These are phyloP conservation scores for Microtus ochrogaster DNA, from an alignment of 2,113 vertebrate genomes.

Conservation along the genomic window DNA sequence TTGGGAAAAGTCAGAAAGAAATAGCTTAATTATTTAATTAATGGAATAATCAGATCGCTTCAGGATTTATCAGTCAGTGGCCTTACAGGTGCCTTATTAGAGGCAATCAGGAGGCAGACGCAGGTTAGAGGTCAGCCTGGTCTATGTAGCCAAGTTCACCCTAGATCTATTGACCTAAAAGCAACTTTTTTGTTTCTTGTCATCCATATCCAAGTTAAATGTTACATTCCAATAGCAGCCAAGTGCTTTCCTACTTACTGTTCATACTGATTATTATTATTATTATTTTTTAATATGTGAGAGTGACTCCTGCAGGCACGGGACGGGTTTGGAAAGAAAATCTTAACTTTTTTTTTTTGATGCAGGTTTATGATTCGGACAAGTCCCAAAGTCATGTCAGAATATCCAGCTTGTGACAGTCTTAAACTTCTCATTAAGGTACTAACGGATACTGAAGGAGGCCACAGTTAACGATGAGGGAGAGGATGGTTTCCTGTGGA, in stretches of 20 bases:
- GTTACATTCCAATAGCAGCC: background rate
- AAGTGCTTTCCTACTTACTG: background rate
- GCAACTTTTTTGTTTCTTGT: constrained; percentile 1
- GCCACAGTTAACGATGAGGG: background rate
- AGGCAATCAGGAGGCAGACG: background rate
- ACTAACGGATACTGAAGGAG: background rate
- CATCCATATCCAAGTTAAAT: background rate
- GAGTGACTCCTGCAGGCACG: background rate
- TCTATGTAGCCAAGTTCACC: background rate
- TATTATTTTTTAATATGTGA: background rate
- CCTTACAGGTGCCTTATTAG: background rate
- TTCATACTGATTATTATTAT: background rate
- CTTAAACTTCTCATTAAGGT: constrained; percentile 1
- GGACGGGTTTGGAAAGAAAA: background rate
- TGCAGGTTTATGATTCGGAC: background rate
- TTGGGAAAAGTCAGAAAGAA: constrained; percentile 29
- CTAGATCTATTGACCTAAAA: background rate
- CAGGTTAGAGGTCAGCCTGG: background rate
- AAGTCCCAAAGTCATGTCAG: background rate
- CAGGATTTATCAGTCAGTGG: background rate
- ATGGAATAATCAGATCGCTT: background rate
- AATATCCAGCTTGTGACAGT: background rate
- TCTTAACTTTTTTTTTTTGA: background rate
- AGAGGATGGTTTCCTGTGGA: constrained; percentile 22
- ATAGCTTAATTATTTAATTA: constrained; percentile 32